Percentiles rank a stretch among this genome's conserved stretches.
phyloP scores from a whole-genome alignment of 2,113 vertebrate species.

The Fulmarus glacialis region DNA sequence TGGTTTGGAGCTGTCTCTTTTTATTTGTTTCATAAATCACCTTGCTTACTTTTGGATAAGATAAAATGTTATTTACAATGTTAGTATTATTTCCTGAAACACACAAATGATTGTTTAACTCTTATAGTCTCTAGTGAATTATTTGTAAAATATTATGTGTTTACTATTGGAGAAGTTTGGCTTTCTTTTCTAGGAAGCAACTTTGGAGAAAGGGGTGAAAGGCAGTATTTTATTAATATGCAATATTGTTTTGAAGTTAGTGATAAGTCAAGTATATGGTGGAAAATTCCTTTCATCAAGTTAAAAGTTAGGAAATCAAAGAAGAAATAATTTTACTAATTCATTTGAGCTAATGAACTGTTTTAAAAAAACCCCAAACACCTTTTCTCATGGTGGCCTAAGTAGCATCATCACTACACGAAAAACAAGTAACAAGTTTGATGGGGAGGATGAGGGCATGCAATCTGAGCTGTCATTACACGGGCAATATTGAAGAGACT shows the following conservation, averaged over 20 bases:
- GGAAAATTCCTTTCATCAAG: background rate
- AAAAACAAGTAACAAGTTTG: background rate
- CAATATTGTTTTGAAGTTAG: background rate
- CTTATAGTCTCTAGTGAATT: background rate
- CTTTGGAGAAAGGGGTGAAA: background rate
- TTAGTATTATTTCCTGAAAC: background rate
- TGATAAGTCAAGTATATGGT: background rate
- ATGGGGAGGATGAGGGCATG: background rate
- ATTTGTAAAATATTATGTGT: background rate
- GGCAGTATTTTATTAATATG: background rate
- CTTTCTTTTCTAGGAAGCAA: background rate
- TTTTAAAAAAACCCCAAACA: background rate
- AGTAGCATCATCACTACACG: background rate
- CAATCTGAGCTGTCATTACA: background rate
- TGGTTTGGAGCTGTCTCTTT: background rate
- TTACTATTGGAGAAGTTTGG: background rate
- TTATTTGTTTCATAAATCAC: conserved; percentile 1
- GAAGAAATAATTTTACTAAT: background rate
- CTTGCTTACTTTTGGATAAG: background rate
- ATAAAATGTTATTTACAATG: background rate
- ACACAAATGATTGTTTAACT: background rate
- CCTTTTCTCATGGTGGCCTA: background rate
- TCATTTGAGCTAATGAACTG: background rate
- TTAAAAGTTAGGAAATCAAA: background rate
- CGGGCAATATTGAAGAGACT: background rate